Conservation (phyloP, 2,797 vertebrate species). For the Pangasius sanitwongsei region DNA sequence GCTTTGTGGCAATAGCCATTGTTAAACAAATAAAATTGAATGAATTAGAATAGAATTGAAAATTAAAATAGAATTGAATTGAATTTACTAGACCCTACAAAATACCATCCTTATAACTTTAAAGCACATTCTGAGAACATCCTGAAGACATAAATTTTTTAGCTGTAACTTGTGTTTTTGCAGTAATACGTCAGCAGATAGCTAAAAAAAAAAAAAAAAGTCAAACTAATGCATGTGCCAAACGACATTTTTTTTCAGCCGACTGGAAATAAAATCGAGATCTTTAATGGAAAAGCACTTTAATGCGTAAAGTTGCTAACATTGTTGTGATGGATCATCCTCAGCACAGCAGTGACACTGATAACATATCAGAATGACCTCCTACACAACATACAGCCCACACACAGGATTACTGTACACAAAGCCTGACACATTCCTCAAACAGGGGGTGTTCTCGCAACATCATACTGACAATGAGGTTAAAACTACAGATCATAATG, state of each 20-base stretch:
- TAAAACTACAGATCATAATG: neutral
- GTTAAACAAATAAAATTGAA: too few relatives aligned
- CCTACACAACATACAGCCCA: neutral
- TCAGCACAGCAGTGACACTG: neutral
- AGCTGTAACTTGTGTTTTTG: neutral
- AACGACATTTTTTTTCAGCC: neutral
- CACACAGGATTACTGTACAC: neutral
- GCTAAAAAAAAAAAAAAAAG: neutral
- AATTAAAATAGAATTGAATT: too few relatives aligned
- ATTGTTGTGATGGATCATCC: neutral
- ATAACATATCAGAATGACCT: conserved; percentile 21
- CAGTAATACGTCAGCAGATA: neutral
- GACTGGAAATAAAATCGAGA: neutral
- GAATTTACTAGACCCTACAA: too few relatives aligned
- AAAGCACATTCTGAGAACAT: neutral
- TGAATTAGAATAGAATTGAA: too few relatives aligned
- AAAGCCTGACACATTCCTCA: conserved; percentile 43
- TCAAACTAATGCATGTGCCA: neutral
- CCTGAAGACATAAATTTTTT: neutral
- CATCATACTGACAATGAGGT: conserved; percentile 1
- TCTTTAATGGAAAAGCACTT: neutral
- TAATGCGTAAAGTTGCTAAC: neutral
- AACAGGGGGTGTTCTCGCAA: neutral
- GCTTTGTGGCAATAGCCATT: too few relatives aligned
- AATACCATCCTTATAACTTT: too few relatives aligned